Evolutionary conservation across 2,113 vertebrate genomes (phyloP).

Genomic region (Probosciger aterrimus): DNA sequence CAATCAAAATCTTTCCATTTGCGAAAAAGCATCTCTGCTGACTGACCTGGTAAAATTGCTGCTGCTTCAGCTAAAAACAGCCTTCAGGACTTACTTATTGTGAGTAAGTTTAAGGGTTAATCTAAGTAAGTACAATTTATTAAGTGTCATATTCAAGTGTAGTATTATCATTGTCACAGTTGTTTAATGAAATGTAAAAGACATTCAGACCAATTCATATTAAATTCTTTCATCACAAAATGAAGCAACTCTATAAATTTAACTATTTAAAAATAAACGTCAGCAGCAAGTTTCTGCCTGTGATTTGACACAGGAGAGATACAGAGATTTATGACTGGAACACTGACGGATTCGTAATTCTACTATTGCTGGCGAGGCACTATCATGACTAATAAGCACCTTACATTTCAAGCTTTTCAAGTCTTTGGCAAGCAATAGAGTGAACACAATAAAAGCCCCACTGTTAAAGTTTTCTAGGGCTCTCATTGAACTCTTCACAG

Average conservation of each 20-base stretch:
- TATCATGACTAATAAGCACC: neutral
- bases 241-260: neutral
- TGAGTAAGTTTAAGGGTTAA: neutral
- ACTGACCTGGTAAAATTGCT: neutral
- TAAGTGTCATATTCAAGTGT: neutral
- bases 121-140: neutral
- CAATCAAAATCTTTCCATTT: neutral
- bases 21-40: neutral
- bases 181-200: neutral
- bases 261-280: neutral
- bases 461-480: neutral
- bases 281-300: neutral
- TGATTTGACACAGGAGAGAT: neutral
- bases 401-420: constrained; percentile 7
- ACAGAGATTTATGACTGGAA: neutral
- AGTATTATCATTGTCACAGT: neutral
- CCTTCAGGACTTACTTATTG: neutral
- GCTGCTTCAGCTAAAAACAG: neutral
- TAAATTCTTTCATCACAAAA: neutral
- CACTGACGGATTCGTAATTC: neutral
- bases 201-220: neutral
- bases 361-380: neutral
- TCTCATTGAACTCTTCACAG: neutral
- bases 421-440: neutral
- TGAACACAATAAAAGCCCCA: constrained; percentile 25